These are phyloP conservation scores for Apoderus coryli DNA, from an alignment of 2,888 invertebrate species.

Conservation along the genomic window DNA sequence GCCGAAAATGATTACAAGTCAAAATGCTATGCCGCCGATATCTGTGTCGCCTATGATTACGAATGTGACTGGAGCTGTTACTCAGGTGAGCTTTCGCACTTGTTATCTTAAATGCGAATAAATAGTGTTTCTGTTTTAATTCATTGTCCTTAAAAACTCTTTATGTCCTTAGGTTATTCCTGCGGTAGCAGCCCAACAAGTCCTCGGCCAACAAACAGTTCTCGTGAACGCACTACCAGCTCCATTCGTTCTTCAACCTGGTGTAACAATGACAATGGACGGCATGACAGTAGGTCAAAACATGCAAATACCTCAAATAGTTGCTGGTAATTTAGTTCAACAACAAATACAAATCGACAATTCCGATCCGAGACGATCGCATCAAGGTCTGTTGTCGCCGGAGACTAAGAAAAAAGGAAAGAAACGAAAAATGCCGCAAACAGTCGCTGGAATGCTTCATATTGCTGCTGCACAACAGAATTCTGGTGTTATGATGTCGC, in stretches of 20 bases:
- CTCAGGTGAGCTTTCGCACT: too few relatives aligned
- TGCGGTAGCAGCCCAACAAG: conserved; percentile 43
- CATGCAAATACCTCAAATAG: conserved; percentile 53
- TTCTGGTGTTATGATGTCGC: conserved; percentile 43
- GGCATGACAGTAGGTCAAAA: conserved; percentile 45
- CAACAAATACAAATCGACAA: conserved; percentile 39
- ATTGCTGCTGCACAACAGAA: conserved; percentile 53
- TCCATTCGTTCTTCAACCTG: conserved; percentile 65
- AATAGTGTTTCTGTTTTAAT: too few relatives aligned
- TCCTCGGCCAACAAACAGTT: conserved; percentile 62
- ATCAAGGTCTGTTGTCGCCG: conserved; percentile 45
- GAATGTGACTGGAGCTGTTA: conserved; percentile 48
- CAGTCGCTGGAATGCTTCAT: conserved; percentile 55
- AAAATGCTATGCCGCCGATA: conserved; percentile 39
- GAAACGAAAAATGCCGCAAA: conserved; percentile 58
- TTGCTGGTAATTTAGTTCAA: conserved; percentile 48
- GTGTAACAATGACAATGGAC: conserved; percentile 58
- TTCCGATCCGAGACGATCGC: conserved; percentile 36
- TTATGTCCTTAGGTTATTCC: too few relatives aligned
- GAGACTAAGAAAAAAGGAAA: conserved; percentile 45
- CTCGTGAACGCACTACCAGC: conserved; percentile 67
- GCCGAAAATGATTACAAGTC: conserved; percentile 18
- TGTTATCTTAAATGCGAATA: too few relatives aligned
- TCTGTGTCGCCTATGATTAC: conserved; percentile 48
- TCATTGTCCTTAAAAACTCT: too few relatives aligned